Evolutionary conservation across 2,888 invertebrate genomes (phyloP), one percentile per base, ranked within the genome.

Genomic region (Stictocephala bisonia): DNA sequence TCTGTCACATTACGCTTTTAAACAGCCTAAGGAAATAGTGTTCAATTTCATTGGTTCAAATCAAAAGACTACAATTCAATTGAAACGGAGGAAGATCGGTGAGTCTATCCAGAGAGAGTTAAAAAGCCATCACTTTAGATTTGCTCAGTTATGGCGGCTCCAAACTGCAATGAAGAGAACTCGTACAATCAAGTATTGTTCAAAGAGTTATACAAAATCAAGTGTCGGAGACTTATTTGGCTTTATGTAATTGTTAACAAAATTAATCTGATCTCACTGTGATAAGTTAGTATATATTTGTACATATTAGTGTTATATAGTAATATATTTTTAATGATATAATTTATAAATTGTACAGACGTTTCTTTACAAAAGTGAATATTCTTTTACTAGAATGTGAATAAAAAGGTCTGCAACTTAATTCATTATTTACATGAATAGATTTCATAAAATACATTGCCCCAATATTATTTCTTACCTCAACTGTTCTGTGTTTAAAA

Each of bases 41-140:
- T 71, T 71, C 48, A 71, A 71, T 31, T 71, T 71, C 31, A 60
- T 44, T 11, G 71, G 71, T 24, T 71, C 71, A 1, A 71, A 71
- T 22, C 71, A 71, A 44, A 29, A 44, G 15, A 31, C 31, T 15
- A 27, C 40, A 2, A 18, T 13, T n/a, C 9, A 18, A 26, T 53
- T 69, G 53, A 69, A 53, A 35, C 1, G 40, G 35, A 51, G 53
- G 31, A 51, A 69, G 15, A 53, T 69, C n/a, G 69, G 53, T n/a
- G 64, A 64, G 27, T 35, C 24, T 1, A 24, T 51, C 9, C 69
- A 69, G 20, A 31, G 13, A 26, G 40, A 51, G 9, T 53, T 31
- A 35, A 24, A 51, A 26, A 69, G 24, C 26, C 24, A 51, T 13
- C 40, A 29, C 15, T 60, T 44, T 44, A 22, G 60, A 22, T 71